Evolutionary conservation across 2,797 vertebrate species (phyloP).

Genomic region (Numenius phaeopus): DNA sequence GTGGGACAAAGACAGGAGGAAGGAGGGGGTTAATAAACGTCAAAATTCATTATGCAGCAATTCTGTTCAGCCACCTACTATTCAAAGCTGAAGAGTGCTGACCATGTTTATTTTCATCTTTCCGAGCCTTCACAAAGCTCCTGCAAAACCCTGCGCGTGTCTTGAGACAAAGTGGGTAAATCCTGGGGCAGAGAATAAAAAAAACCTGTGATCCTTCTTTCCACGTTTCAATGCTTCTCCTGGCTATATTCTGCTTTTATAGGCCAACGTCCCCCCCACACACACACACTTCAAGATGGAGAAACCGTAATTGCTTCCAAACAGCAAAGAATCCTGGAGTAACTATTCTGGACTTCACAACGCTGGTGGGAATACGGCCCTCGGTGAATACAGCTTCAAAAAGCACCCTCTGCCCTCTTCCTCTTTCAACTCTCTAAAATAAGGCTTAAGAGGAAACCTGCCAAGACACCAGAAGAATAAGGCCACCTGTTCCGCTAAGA

Average conservation of each 20-base stretch:
- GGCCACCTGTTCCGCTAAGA: constrained; percentile 27
- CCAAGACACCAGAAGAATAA: constrained; percentile 18
- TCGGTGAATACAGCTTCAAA: constrained; percentile 2
- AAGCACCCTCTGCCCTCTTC: constrained; percentile 31
- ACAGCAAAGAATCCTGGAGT: neutral
- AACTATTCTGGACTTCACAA: neutral
- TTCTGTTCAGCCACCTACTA: neutral
- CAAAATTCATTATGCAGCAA: neutral
- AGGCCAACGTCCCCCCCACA: neutral
- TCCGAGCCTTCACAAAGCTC: neutral
- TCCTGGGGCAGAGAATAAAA: neutral
- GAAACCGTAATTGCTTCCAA: neutral
- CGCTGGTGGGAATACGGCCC: neutral
- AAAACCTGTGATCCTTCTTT: neutral
- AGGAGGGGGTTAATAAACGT: neutral
- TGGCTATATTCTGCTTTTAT: neutral
- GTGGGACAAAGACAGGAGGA: too few relatives aligned
- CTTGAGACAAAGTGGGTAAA: neutral
- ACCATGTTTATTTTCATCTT: neutral
- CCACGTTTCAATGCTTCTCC: neutral
- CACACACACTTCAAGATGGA: neutral
- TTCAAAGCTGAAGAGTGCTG: neutral
- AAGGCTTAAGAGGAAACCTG: constrained; percentile 52
- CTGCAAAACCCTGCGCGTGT: neutral
- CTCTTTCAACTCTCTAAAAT: constrained; percentile 51